Conservation (phyloP, 2,113 vertebrate genomes). For the Tylochromis polylepis region DNA sequence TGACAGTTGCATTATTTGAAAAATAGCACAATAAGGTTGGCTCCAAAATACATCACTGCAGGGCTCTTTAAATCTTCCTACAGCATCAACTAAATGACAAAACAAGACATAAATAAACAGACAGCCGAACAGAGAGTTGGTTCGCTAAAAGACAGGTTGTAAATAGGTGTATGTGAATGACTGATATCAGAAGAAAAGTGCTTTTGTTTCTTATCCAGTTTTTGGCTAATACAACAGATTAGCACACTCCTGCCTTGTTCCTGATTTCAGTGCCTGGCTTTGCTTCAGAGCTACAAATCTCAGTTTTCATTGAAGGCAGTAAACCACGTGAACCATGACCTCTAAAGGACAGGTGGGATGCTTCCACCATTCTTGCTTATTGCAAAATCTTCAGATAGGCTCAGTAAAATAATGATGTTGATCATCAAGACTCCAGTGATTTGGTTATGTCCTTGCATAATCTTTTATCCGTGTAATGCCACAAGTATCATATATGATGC, state of each 20-base stretch:
- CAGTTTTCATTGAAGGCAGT: constrained; percentile 1
- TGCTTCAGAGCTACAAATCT: constrained; percentile 17
- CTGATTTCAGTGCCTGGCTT: constrained; percentile 3
- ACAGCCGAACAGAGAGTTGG: constrained; percentile 61
- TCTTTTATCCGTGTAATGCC: too few species aligned
- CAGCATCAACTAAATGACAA: constrained; percentile 40
- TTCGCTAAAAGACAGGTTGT: constrained; percentile 68
- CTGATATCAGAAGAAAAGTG: not conserved
- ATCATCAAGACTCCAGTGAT: not conserved
- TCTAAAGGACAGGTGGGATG: not conserved
- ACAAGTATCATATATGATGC: too few species aligned
- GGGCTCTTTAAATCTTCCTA: constrained; percentile 51
- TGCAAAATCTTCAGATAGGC: not conserved
- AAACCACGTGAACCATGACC: constrained; percentile 31
- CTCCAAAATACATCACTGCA: constrained; percentile 41
- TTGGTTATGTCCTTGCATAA: not conserved
- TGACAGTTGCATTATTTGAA: constrained; percentile 55
- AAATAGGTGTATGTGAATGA: constrained; percentile 25
- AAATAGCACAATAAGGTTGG: constrained; percentile 29
- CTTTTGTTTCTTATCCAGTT: constrained; percentile 19
- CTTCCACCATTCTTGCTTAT: not conserved
- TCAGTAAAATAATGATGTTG: not conserved
- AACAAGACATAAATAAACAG: constrained; percentile 64
- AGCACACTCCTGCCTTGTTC: not conserved
- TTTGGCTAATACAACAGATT: constrained; percentile 12